Evolutionary conservation across 2,888 invertebrate genomes (phyloP), one percentile per base, ranked within the genome.

Genomic region (Erebia epiphron): DNA sequence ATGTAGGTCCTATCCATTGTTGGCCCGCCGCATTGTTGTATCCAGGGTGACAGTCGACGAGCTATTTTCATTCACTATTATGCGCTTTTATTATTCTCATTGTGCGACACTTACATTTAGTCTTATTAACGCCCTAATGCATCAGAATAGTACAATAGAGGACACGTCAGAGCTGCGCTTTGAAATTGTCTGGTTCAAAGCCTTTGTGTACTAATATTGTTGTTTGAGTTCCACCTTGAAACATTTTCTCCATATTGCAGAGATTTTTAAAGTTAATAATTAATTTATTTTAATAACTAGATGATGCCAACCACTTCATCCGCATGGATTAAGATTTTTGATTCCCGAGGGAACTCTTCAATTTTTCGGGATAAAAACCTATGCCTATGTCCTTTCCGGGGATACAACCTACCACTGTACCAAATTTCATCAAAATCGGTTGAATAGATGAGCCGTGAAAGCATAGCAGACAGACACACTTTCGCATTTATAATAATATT

Each of bases 41-140:
- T 84, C 83, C 85, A 86, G 82, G 79, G 82, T 81, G 85, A 79
- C 86, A 88, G 85, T 86, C 86, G 86, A 89, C 89, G 89, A 87
- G 90, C 89, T 84, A 90, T 90, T 90, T 91, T 91, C 90, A 90
- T 91, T 91, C 89, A 78, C 86, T 80, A 90, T 90, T 90, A 90
- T 89, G 82, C 86, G 79, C 82, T 82, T 85, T 86, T 86, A 89
- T 90, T 90, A 90, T 89, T 83, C 82, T 83, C 88, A 90, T 91
- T 92, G 92, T 91, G 85, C 78, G 80, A 85, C 83, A 88, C 85
- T 86, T 86, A 85, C 85, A 85, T 85, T 77, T 77, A 77, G 81
- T 77, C 81, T 81, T 83, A 81, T 82, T 82, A 79, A 79, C 77
- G 79, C 78, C 76, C 74, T 79, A 80, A 80, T 79, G 79, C 78